These are phyloP conservation scores for Morpho deidamia DNA, from an alignment of 2,888 invertebrate species.

Conservation along the genomic window DNA sequence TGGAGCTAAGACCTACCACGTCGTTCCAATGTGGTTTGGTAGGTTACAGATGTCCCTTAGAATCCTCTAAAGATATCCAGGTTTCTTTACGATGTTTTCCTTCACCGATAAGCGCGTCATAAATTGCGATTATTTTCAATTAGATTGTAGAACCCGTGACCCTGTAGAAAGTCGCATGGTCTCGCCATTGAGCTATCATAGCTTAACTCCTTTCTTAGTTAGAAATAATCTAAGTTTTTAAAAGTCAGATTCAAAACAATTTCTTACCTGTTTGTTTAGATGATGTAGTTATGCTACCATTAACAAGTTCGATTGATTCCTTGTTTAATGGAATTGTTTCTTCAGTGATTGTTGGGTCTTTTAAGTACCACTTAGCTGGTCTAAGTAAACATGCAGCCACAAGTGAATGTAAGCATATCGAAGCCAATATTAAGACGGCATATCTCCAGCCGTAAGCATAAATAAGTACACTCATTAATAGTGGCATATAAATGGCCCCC, in stretches of 20 bases:
- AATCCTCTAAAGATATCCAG: too few species aligned
- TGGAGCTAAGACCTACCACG: too few species aligned
- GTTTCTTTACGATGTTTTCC: too few species aligned
- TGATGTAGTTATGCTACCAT: conserved; percentile 45
- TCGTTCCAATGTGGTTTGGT: too few species aligned
- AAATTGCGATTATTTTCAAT: too few species aligned
- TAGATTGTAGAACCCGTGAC: too few species aligned
- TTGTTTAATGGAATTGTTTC: conserved; percentile 56
- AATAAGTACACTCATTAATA: conserved; percentile 77
- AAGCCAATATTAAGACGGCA: conserved; percentile 80
- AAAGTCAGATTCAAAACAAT: background rate
- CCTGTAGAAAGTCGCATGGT: too few species aligned
- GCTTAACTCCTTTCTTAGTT: too few species aligned
- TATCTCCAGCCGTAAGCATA: conserved; percentile 78
- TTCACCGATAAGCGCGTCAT: too few species aligned
- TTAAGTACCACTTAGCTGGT: conserved; percentile 83
- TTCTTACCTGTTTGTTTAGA: conserved; percentile 46
- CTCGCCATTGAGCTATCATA: too few species aligned
- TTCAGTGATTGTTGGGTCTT: conserved; percentile 44
- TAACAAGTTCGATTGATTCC: conserved; percentile 44
- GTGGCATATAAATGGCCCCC: conserved; percentile 82
- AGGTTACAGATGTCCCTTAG: too few species aligned
- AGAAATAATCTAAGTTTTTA: too few species aligned
- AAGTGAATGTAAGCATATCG: conserved; percentile 79
- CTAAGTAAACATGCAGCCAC: conserved; percentile 80